Evolutionary conservation across 2,113 vertebrate genomes (phyloP).

Genomic region (Grammomys dolichurus): DNA sequence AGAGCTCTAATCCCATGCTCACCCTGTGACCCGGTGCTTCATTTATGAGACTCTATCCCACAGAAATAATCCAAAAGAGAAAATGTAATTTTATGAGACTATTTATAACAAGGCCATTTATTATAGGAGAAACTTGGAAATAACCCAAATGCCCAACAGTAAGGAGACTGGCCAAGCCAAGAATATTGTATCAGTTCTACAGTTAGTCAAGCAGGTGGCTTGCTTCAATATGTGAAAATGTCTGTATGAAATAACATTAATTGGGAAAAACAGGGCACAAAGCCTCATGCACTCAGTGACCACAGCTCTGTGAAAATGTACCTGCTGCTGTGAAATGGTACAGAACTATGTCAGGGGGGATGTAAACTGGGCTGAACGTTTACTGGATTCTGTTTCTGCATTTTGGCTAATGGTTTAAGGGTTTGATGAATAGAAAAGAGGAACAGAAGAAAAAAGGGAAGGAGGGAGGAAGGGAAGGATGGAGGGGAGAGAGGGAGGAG

Average conservation of each 20-base stretch:
- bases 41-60: neutral
- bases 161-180: constrained; percentile 46
- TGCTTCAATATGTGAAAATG: constrained; percentile 30
- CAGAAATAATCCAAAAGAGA: constrained; percentile 48
- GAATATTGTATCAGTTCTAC: constrained; percentile 20
- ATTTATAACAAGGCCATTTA: constrained; percentile 48
- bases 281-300: neutral
- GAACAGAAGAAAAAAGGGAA: no score
- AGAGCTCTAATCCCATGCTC: neutral
- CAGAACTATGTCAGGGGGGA: constrained; percentile 22
- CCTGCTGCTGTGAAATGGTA: constrained; percentile 63
- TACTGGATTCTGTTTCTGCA: constrained; percentile 26
- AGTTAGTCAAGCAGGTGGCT: neutral
- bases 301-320: constrained; percentile 34
- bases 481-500: neutral
- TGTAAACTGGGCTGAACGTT: neutral
- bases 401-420: constrained; percentile 9
- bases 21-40: constrained; percentile 10
- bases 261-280: constrained; percentile 24
- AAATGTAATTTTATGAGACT: constrained; percentile 27
- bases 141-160: constrained; percentile 15
- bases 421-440: neutral
- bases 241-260: constrained; percentile 51
- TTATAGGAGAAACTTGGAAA: constrained; percentile 41
- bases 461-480: neutral